These are phyloP conservation scores for Notolepis coatsorum DNA, from an alignment of 2,797 vertebrate genomes.

Conservation along the genomic window DNA sequence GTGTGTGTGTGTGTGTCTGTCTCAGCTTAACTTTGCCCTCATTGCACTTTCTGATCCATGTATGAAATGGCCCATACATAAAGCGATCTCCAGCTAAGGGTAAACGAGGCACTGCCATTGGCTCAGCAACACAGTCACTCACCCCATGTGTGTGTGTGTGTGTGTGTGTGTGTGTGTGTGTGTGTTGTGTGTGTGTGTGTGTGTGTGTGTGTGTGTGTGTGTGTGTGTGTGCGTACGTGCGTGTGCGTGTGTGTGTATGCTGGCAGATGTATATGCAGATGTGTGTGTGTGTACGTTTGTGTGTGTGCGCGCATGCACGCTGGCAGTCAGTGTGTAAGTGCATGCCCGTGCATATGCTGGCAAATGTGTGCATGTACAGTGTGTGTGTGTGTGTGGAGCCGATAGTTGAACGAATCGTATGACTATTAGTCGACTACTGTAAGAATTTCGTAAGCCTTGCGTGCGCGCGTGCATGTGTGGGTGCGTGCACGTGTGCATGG, in stretches of 20 bases:
- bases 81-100: conserved; percentile 61
- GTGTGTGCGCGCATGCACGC: conserved; percentile 28
- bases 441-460: too few species aligned
- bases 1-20: background rate
- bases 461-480: too few species aligned
- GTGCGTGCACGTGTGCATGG: too few species aligned
- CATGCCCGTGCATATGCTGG: conserved; percentile 38
- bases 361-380: conserved; percentile 35
- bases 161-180: conserved; percentile 35
- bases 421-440: too few species aligned
- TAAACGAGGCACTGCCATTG: conserved; percentile 57
- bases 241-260: conserved; percentile 29
- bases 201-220: background rate
- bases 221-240: conserved; percentile 32
- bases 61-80: conserved; percentile 63
- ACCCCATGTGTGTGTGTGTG: conserved; percentile 6
- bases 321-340: conserved; percentile 51
- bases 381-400: too few species aligned
- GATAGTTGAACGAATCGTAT: too few species aligned
- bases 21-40: conserved; percentile 58
- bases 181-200: background rate
- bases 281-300: conserved; percentile 26
- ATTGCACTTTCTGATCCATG: conserved; percentile 68
- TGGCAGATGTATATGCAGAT: too few species aligned
- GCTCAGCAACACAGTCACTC: conserved; percentile 7